Base-by-base conservation (phyloP, 1,140 invertebrate species). In the Magallana angulata region DNA sequence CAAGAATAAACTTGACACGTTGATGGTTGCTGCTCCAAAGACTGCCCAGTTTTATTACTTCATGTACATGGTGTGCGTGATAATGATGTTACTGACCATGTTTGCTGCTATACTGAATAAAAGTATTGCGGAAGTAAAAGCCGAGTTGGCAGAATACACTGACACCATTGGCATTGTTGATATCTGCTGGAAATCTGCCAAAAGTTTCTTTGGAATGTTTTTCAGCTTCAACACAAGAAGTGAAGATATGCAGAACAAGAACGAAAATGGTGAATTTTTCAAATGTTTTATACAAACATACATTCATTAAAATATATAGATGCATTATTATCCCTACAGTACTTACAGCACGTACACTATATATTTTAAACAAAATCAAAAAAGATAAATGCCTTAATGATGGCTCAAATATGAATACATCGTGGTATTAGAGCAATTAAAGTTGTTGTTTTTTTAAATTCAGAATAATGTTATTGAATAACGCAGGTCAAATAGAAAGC, bases 41-140 rank as follows among this genome's bases (percentile, higher is more conserved):
- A 93, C 97, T 57, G 97, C 97, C 6, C 97, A 97, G 12, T 95
- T 97, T 57, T 97, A 96, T 92, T 97, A 97, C 92, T 91, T 97
- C 3, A 95, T 95, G 1, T 97, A 97, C 89, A 97, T 97, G 24
- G 96, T 97, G 91, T 96, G 97, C 86, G 97, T 97, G 0, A 97
- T 97, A 92, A 97, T 97, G 90, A 96, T 97, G 68, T 92, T 97
- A 56, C 92, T 97, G 95, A 97, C 97, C 90, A 97, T 97, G 97
- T 97, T 97, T 91, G 92, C 97, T 90, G 97, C 97, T 60, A 97
- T 97, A 85, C 97, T 97, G 80, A 97, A 97, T 92, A 97, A 97
- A 90, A 97, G 90, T 30, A 92, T 92, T 57, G 60, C 87, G 62
- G 76, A 89, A 4, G 90, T 90, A 5, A 84, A 71, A 76, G 83